A percentile compares a stretch with the other conserved stretches of the same genome.
Conservation (phyloP, 2,113 vertebrate genomes). For the Pedionomus torquatus region DNA sequence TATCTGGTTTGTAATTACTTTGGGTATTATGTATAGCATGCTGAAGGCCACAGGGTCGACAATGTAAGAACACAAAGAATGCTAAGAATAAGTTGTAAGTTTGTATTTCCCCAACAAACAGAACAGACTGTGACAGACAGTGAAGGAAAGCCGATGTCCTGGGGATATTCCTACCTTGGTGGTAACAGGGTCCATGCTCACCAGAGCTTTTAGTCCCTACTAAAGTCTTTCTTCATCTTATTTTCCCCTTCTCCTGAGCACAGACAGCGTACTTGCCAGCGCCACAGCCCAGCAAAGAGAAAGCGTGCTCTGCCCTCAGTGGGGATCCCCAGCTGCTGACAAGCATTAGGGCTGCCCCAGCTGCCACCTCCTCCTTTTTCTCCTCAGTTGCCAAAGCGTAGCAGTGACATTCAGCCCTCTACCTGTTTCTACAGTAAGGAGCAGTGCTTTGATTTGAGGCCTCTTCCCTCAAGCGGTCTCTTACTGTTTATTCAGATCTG, state of each 20-base stretch:
- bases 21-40: not conserved
- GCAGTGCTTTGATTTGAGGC: not conserved
- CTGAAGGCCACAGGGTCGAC: not conserved
- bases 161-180: not conserved
- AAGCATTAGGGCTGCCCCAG: not conserved
- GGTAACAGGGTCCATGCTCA: rapidly evolving
- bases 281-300: not conserved
- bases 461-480: not conserved
- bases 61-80: not conserved
- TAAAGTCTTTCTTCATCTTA: not conserved
- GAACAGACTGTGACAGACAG: not conserved
- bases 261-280: not conserved
- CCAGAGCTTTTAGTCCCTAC: not conserved
- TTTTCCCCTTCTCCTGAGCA: not conserved
- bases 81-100: not conserved
- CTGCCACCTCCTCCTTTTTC: not conserved
- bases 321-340: not conserved
- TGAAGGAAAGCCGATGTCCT: not conserved
- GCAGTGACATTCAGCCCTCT: not conserved
- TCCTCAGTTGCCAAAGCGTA: not conserved
- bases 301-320: not conserved
- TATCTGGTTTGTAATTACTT: not conserved
- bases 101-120: not conserved
- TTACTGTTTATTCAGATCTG: not conserved
- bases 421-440: not conserved